Percentiles rank a stretch among this genome's conserved stretches.
Evolutionary conservation across 2,113 vertebrate genomes (phyloP).

Genomic region (Strix aluco): DNA sequence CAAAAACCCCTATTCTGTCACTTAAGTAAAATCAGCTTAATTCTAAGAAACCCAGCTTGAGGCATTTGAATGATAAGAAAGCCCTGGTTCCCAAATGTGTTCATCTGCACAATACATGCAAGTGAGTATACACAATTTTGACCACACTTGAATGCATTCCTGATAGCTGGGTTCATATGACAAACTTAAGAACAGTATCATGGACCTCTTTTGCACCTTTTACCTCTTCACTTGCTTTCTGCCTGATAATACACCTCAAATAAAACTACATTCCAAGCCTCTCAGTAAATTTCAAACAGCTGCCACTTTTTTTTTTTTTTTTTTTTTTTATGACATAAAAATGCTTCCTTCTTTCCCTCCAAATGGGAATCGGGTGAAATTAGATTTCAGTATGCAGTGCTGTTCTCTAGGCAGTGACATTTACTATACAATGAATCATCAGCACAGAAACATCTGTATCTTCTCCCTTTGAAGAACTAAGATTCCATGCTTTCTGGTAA

Average conservation of each 20-base stretch:
- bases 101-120: not conserved
- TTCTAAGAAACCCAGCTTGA: not conserved
- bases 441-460: conserved; percentile 37
- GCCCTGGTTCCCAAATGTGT: not conserved
- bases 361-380: conserved; percentile 36
- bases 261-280: not conserved
- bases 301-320: not conserved
- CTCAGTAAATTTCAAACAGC: conserved; percentile 32
- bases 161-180: not conserved
- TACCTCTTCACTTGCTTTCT: not conserved
- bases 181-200: not conserved
- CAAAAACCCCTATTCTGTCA: not conserved
- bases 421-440: conserved; percentile 4
- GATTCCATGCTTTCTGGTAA: conserved; percentile 8
- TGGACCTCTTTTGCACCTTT: not conserved
- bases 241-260: not conserved
- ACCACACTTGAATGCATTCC: not conserved
- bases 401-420: conserved; percentile 7
- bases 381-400: not conserved
- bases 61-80: not conserved
- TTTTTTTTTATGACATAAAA: not conserved
- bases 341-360: not conserved
- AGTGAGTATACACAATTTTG: not conserved
- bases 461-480: conserved; percentile 3
- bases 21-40: not conserved